Evolutionary conservation across 1,140 invertebrate species (phyloP).

Genomic region (Anadara kagoshimensis): DNA sequence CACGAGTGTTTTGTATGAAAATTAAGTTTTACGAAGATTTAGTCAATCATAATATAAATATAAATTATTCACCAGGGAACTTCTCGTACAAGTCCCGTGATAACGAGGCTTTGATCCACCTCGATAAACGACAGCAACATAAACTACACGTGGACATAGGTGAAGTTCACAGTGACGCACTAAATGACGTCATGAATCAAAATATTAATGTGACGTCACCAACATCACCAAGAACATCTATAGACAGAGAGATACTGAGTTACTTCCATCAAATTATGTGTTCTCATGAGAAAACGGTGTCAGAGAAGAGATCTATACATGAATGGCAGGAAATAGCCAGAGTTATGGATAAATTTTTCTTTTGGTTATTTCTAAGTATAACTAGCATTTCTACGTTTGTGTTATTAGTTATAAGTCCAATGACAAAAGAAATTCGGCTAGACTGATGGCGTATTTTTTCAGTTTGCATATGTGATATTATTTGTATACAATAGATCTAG

Average conservation of each 20-base stretch:
- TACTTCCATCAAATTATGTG: conserved; percentile 60
- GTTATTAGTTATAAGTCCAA: conserved; percentile 60
- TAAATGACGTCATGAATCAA: conserved; percentile 46
- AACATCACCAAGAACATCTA: conserved; percentile 16
- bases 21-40: conserved; percentile 27
- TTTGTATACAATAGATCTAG: too few species aligned
- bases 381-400: conserved; percentile 54
- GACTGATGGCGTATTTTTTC: background rate
- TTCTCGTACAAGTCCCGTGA: conserved; percentile 29
- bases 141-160: conserved; percentile 30
- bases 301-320: conserved; percentile 49
- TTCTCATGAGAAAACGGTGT: conserved; percentile 48
- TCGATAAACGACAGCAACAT: conserved; percentile 27
- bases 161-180: conserved; percentile 24
- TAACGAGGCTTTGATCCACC: conserved; percentile 36
- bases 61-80: conserved; percentile 19
- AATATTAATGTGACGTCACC: conserved; percentile 31
- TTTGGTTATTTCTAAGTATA: conserved; percentile 57
- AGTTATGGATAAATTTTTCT: conserved; percentile 60
- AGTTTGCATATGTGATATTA: too few species aligned
- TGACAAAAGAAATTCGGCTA: conserved; percentile 54
- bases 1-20: conserved; percentile 53
- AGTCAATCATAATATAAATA: conserved; percentile 9
- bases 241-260: conserved; percentile 57
- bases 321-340: conserved; percentile 67